A percentile compares a stretch with the other conserved stretches of the same genome.
These are phyloP conservation scores for Anagrus nilaparvatae DNA, from an alignment of 1,140 invertebrate species.

Conservation along the genomic window DNA sequence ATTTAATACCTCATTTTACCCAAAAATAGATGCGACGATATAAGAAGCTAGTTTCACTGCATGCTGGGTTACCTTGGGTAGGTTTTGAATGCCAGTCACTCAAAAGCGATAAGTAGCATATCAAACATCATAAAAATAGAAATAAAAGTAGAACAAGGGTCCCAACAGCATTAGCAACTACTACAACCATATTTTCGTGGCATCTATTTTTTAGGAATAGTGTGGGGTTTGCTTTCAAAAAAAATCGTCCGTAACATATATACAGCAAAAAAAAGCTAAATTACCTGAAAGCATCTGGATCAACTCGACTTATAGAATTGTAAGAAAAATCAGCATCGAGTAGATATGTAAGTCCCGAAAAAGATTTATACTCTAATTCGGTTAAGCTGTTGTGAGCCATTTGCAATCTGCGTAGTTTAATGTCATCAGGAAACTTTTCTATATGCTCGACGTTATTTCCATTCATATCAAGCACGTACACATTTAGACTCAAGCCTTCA, in stretches of 20 bases:
- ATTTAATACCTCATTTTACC: too few species aligned
- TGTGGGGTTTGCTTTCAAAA: too few species aligned
- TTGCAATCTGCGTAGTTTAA: constrained; percentile 59
- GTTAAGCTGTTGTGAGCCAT: constrained; percentile 56
- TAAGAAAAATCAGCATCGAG: constrained; percentile 59
- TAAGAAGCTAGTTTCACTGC: too few species aligned
- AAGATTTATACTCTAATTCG: constrained; percentile 48
- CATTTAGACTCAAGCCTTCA: constrained; percentile 54
- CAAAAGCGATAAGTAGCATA: too few species aligned
- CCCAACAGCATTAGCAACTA: too few species aligned
- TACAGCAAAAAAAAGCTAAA: not conserved
- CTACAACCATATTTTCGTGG: too few species aligned
- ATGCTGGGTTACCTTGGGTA: too few species aligned
- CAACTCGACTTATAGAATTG: constrained; percentile 51
- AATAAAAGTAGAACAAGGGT: too few species aligned
- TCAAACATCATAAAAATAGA: too few species aligned
- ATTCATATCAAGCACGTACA: constrained; percentile 61
- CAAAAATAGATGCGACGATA: too few species aligned
- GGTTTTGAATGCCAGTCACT: too few species aligned
- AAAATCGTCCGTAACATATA: constrained; percentile 7
- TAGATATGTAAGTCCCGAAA: constrained; percentile 53
- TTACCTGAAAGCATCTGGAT: constrained; percentile 59
- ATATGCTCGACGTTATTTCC: constrained; percentile 54
- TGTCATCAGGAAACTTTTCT: constrained; percentile 50
- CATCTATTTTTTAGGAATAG: too few species aligned